phyloP scores from a whole-genome alignment of 2,888 invertebrate genomes.

The Dasysyrphus tricinctus region DNA sequence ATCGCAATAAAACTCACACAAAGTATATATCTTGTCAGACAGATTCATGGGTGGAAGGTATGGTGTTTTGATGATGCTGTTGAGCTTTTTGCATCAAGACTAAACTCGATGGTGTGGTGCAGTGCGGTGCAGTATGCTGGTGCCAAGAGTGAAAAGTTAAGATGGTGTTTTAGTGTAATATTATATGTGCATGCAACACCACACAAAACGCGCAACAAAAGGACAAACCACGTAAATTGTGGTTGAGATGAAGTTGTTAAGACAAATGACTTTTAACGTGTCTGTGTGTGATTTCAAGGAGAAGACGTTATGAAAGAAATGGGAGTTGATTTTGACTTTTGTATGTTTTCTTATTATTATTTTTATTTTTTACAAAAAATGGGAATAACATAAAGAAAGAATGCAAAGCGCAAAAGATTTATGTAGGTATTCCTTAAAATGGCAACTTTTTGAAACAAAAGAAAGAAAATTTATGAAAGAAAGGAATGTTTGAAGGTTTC shows the following conservation, averaged over 20 bases:
- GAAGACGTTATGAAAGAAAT: conserved; percentile 33
- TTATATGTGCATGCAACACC: conserved; percentile 35
- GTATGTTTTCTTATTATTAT: neutral
- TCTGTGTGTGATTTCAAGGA: conserved; percentile 46
- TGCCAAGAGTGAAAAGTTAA: conserved; percentile 54
- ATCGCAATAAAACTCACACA: conserved; percentile 70
- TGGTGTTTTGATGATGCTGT: conserved; percentile 26
- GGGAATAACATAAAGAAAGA: neutral
- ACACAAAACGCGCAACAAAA: conserved; percentile 14
- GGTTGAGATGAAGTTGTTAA: conserved; percentile 60
- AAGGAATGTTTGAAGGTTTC: too few species aligned
- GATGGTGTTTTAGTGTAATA: conserved; percentile 31
- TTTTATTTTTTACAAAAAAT: neutral
- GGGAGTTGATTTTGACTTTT: neutral
- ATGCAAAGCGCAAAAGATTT: neutral
- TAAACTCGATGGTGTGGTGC: neutral
- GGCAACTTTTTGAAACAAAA: neutral
- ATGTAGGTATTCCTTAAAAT: neutral
- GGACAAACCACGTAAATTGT: conserved; percentile 45
- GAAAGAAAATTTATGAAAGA: neutral
- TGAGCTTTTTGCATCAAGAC: conserved; percentile 28
- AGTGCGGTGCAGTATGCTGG: neutral
- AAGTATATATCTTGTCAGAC: conserved; percentile 59
- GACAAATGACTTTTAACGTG: conserved; percentile 64
- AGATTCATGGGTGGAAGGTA: conserved; percentile 34